A percentile compares a stretch with the other conserved stretches of the same genome.
phyloP scores from a whole-genome alignment of 2,797 vertebrate genomes.

The Periophthalmus magnuspinnatus region DNA sequence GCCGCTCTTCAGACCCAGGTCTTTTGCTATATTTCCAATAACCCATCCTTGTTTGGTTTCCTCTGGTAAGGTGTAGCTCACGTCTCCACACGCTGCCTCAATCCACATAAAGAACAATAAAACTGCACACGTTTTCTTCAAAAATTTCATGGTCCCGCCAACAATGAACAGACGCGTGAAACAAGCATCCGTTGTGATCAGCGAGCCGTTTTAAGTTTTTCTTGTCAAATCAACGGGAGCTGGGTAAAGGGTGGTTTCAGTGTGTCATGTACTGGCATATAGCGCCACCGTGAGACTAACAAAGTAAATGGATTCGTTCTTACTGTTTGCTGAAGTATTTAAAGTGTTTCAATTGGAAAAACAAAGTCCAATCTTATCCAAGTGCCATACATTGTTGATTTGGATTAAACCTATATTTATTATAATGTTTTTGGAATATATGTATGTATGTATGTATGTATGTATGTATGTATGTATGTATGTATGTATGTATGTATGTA shows the following conservation, averaged over 20 bases:
- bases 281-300: not conserved
- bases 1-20: slow-evolving; percentile 48
- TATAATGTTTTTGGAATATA: too few species aligned
- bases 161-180: not conserved
- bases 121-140: slow-evolving; percentile 1
- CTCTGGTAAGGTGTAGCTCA: slow-evolving; percentile 39
- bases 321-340: too few species aligned
- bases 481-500: too few species aligned
- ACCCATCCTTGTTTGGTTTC: slow-evolving; percentile 48
- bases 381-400: too few species aligned
- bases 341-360: too few species aligned
- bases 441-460: too few species aligned
- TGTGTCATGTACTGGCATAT: not conserved
- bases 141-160: not conserved
- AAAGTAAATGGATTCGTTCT: not conserved
- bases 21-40: slow-evolving; percentile 60
- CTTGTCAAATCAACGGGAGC: not conserved
- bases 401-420: too few species aligned
- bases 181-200: not conserved
- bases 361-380: too few species aligned
- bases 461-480: too few species aligned
- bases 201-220: not conserved
- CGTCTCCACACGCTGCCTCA: slow-evolving; percentile 23
- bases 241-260: not conserved
- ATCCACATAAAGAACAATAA: slow-evolving; percentile 8